These are phyloP conservation scores for Leptodactylus fallax DNA, from an alignment of 2,797 vertebrate genomes.

Conservation along the genomic window DNA sequence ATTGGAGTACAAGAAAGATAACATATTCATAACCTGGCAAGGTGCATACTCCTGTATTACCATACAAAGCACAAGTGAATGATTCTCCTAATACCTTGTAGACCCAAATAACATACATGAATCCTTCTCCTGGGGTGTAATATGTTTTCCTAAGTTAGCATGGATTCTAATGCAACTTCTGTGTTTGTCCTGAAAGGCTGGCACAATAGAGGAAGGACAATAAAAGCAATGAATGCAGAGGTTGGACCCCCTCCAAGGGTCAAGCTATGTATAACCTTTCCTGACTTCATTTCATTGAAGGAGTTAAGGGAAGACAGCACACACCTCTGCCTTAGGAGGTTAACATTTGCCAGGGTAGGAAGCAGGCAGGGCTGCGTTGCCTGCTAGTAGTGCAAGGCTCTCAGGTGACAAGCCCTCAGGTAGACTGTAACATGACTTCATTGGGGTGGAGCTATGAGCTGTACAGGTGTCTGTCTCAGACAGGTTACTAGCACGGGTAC, in stretches of 20 bases:
- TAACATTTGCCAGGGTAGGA: constrained; percentile 63
- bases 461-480: constrained; percentile 78
- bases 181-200: constrained; percentile 37
- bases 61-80: constrained; percentile 39
- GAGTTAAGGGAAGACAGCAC: constrained; percentile 39
- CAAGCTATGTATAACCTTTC: constrained; percentile 23
- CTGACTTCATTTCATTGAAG: constrained; percentile 42
- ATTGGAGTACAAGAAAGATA: constrained; percentile 26
- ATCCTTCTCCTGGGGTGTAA: constrained; percentile 6
- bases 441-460: constrained; percentile 79
- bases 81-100: constrained; percentile 11
- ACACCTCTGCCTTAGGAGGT: constrained; percentile 62
- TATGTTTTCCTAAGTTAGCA: neutral
- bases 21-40: constrained; percentile 4
- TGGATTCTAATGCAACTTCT: constrained; percentile 16
- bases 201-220: constrained; percentile 51
- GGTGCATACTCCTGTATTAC: constrained; percentile 14
- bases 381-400: constrained; percentile 67
- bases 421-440: constrained; percentile 75
- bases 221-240: constrained; percentile 38
- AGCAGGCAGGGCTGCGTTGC: constrained; percentile 70
- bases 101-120: neutral
- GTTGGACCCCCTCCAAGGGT: constrained; percentile 44
- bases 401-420: constrained; percentile 79
- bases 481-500: constrained; percentile 74